A percentile compares a stretch with the other conserved stretches of the same genome.
Evolutionary conservation across 1,140 invertebrate species (phyloP).

Genomic region (Zelostemma sp.): DNA sequence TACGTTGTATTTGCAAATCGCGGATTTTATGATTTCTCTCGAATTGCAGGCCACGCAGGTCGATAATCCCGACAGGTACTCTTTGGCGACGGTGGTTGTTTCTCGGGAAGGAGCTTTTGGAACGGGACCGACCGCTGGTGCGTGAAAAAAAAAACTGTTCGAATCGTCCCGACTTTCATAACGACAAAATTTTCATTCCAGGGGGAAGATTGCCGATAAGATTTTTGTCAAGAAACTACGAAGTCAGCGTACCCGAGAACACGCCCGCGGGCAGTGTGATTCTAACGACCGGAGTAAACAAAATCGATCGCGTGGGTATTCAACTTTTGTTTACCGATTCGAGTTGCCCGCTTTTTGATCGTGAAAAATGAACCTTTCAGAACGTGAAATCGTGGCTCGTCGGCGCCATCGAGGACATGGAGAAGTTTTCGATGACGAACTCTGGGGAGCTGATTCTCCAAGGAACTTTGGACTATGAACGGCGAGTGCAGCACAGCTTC

Average conservation of each 20-base stretch:
- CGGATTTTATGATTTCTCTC: slow-evolving; percentile 5
- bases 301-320: slow-evolving; percentile 67
- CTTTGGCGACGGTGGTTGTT: slow-evolving; percentile 84
- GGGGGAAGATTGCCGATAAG: slow-evolving; percentile 67
- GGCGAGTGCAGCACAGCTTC: slow-evolving; percentile 79
- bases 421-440: slow-evolving; percentile 80
- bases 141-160: slow-evolving; percentile 1
- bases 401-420: slow-evolving; percentile 75
- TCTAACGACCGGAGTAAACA: slow-evolving; percentile 70
- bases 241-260: slow-evolving; percentile 81
- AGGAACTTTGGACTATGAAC: slow-evolving; percentile 85
- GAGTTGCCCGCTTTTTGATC: background rate
- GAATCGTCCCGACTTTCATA: background rate
- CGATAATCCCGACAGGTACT: slow-evolving; percentile 90
- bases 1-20: background rate
- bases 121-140: slow-evolving; percentile 61
- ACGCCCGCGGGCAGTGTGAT: slow-evolving; percentile 80
- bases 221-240: slow-evolving; percentile 83
- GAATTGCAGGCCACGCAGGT: slow-evolving; percentile 81
- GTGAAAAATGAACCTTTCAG: slow-evolving; percentile 44
- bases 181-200: slow-evolving; percentile 29
- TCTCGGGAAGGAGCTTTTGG: slow-evolving; percentile 67
- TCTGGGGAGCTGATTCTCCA: slow-evolving; percentile 85
- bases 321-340: too few relatives aligned
- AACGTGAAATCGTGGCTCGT: slow-evolving; percentile 76